phyloP scores from a whole-genome alignment of 2,888 invertebrate species.

The Chrysotoxum bicinctum region DNA sequence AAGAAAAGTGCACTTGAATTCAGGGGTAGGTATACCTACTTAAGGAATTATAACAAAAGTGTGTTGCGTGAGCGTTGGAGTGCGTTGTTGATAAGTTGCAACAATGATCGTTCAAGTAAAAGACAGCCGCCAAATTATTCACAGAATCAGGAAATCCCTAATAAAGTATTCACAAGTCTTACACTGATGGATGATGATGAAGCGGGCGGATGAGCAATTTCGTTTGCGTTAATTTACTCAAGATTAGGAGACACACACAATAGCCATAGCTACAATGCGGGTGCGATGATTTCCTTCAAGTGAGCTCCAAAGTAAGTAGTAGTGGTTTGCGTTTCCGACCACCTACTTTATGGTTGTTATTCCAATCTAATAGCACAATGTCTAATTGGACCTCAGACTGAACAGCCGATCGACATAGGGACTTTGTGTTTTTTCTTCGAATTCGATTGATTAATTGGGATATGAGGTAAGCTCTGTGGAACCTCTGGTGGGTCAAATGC shows the following conservation, averaged over 20 bases:
- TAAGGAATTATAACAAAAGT: background rate
- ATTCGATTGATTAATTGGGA: conserved; percentile 1
- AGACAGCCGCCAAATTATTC: conserved; percentile 26
- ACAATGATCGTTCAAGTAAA: conserved; percentile 31
- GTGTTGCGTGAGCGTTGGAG: conserved; percentile 4
- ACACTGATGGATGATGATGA: conserved; percentile 33
- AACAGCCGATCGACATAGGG: background rate
- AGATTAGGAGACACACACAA: background rate
- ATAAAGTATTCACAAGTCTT: conserved; percentile 54
- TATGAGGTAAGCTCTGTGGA: background rate
- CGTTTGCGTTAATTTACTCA: conserved; percentile 9
- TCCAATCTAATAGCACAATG: conserved; percentile 7
- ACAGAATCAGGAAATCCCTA: conserved; percentile 64
- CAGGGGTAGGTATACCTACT: background rate
- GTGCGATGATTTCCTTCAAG: background rate
- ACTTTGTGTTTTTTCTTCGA: background rate
- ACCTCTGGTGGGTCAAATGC: background rate
- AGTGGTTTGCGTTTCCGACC: background rate
- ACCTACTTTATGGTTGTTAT: background rate
- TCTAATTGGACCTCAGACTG: background rate
- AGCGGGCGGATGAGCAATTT: conserved; percentile 20
- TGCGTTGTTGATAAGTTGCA: conserved; percentile 5
- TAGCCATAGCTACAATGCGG: background rate
- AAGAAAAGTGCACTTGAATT: background rate
- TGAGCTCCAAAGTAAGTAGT: background rate